Conservation (phyloP, 2,888 invertebrate species). For the Ophion obscuratus region DNA sequence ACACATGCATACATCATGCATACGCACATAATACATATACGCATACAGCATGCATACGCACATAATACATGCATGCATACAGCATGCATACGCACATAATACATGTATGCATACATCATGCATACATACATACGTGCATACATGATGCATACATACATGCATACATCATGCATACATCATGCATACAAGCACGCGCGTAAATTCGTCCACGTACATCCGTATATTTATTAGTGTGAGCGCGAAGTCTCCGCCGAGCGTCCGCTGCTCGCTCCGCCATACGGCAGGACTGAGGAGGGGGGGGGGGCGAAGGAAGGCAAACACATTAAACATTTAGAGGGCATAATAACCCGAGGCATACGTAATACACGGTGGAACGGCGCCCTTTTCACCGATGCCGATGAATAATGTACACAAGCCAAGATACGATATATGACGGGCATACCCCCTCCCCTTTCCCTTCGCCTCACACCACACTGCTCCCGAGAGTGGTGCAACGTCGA, state of each 20-base stretch:
- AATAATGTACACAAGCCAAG: slow-evolving; percentile 82
- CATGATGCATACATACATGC: too few species aligned
- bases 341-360: slow-evolving; percentile 84
- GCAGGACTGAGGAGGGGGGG: slow-evolving; percentile 63
- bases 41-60: too few species aligned
- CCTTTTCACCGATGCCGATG: slow-evolving; percentile 82
- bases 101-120: too few species aligned
- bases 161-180: too few species aligned
- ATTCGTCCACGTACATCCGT: neutral
- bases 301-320: slow-evolving; percentile 84
- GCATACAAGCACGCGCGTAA: neutral
- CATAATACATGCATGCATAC: too few species aligned
- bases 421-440: slow-evolving; percentile 76
- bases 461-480: neutral
- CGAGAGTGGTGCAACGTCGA: neutral
- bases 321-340: slow-evolving; percentile 84
- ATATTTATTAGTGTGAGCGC: neutral
- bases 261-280: neutral
- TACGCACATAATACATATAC: too few species aligned
- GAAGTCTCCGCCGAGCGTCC: neutral
- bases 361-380: slow-evolving; percentile 79
- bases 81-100: too few species aligned
- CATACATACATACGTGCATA: too few species aligned
- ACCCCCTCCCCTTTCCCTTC: neutral
- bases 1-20: too few species aligned